Percentiles rank a stretch among this genome's conserved stretches.
phyloP scores from a whole-genome alignment of 2,797 vertebrate species.

The Forpus xanthops region DNA sequence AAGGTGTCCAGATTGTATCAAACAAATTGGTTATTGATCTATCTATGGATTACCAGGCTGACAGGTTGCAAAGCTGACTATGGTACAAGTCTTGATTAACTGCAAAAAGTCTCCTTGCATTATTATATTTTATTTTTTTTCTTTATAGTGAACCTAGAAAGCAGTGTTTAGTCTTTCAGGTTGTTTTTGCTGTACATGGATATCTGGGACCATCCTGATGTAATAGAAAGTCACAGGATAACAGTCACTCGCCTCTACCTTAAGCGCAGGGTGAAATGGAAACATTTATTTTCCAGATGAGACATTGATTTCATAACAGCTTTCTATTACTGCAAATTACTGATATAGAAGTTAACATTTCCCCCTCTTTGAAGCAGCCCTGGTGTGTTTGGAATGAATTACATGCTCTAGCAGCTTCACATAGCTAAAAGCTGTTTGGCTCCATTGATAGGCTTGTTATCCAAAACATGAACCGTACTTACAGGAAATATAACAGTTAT shows the following conservation, averaged over 20 bases:
- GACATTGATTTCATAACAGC: constrained; percentile 43
- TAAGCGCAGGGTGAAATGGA: constrained; percentile 32
- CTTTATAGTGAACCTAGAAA: background rate
- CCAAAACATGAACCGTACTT: background rate
- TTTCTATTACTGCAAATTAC: constrained; percentile 40
- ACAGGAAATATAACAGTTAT: background rate
- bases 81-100: background rate
- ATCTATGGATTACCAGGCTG: background rate
- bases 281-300: constrained; percentile 37
- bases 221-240: constrained; percentile 15
- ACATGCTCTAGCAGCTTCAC: background rate
- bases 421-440: background rate
- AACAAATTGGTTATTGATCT: background rate
- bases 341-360: background rate
- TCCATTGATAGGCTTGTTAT: background rate
- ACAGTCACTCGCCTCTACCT: background rate
- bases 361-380: background rate
- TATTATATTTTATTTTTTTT: background rate
- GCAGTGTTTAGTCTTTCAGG: background rate
- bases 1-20: background rate
- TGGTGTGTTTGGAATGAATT: background rate
- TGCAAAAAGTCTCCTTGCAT: background rate
- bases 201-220: background rate
- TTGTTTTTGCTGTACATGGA: background rate
- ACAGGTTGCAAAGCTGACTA: background rate